Evolutionary conservation across 2,797 vertebrate genomes (phyloP), one percentile per base, ranked within the genome.

Genomic region (Clarias platycephalus): DNA sequence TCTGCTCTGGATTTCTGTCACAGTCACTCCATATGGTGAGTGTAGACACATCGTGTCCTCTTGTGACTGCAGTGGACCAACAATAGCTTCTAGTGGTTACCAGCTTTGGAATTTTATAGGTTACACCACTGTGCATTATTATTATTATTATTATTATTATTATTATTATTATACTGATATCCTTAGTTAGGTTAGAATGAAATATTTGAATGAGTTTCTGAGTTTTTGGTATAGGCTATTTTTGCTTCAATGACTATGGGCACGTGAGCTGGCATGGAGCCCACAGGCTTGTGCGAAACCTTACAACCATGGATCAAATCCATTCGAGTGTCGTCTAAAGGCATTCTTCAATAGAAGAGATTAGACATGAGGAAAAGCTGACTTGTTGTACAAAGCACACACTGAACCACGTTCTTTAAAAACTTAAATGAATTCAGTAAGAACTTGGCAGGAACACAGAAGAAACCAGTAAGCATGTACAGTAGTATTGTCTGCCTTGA

Each of bases 1-100:
- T 99, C 98, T 34, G 97, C 97, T 8, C 94, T 99, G 90, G 98
- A 99, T 91, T 99, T 99, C 93, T 99, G 98, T 94, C 98, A 99
- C 95, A 99, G 97, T 93, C 98, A 99, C 93, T 99, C 97, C 81
- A 99, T 99, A 95, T 99, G 98, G 97, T 99, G 92, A 94, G 96
- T 93, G 63, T 31, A 53, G 57, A 18, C n/a, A 15, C 31, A 3
- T 71, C 77, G 15, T 49, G 40, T 31, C 26, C 62, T 28, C 37
- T 16, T 62, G 5, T 60, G 22, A n/a, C 57, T 49, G 6, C 28
- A 58, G 31, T 77, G 55, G 24, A 62, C 58, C 77, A 60, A 22
- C 57, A 40, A 12, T 37, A 12, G 76, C 31, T 24, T 62, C 57
- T 28, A 20, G 34, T 63, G 26, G 24, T 24, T 37, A 3, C 57